Base-by-base conservation (phyloP, 2,113 vertebrate genomes). In the Cercopithecus mona region DNA sequence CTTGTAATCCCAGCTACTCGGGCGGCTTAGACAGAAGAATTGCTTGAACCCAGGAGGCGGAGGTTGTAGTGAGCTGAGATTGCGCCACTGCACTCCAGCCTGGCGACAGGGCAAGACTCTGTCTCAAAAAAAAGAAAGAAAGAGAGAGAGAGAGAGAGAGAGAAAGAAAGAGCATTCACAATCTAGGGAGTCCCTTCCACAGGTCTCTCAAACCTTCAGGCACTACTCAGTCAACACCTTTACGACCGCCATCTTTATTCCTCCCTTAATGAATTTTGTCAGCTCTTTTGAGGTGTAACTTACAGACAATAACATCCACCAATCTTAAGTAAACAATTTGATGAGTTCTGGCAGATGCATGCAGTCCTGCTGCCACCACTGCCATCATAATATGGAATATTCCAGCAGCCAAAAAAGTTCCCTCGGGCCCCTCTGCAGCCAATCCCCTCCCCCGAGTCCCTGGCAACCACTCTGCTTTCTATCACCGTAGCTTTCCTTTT, bases 391-490 rank as follows among this genome's bases (percentile, higher is more conserved):
- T n/a, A 22, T 0, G 4, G 27, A 25, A 45, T 9, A 5, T 84
- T 84, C 66, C 27, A 61, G 12, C 35, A 20, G 66, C 90, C 52
- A 25, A 4, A 22, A 13, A 81, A 22, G n/a, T n/a, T 30, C 32
- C 20, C 45, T 27, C 0, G 0, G 32, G 66, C 16, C 52, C 61
- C 23, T 55, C 38, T 52, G n/a, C 32, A 3, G 17, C 50, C 20
- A 35, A 3, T 22, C 30, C 83, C 12, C 7, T 50, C 8, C 40
- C 8, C 25, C 2, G 1, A 14, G 22, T 1, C 52, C 76, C 18
- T 43, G 70, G 35, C 80, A 32, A 40, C 14, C 40, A 32, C 27
- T 43, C 61, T 35, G 57, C 23, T 18, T 66, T 72, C 84, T 32
- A 35, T 43, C 43, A 55, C 14, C 2, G n/a, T 8, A 10, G 23